Conservation (phyloP, 2,888 invertebrate species). For the Cryptophagus acutangulus region DNA sequence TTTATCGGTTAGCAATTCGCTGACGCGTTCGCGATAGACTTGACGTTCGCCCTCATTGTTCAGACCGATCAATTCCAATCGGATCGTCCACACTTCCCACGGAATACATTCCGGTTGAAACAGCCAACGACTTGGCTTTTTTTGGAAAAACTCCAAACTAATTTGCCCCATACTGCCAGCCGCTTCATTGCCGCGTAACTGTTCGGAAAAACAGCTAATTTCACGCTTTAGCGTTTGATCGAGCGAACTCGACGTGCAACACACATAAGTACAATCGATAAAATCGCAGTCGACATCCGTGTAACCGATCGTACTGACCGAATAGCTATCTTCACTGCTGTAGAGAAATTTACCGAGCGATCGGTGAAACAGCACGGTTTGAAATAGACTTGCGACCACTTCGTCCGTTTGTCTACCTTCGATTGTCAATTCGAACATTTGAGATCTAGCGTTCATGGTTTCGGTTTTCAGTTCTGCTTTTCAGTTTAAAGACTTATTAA, state of each 20-base stretch:
- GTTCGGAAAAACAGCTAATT: constrained; percentile 73
- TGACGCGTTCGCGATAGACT: constrained; percentile 80
- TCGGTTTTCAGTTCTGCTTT: constrained; percentile 11
- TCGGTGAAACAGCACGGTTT: constrained; percentile 86
- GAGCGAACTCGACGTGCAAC: constrained; percentile 79
- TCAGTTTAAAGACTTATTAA: background rate
- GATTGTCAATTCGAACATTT: constrained; percentile 76
- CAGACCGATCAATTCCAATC: constrained; percentile 80
- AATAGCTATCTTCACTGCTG: constrained; percentile 89
- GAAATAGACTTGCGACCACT: constrained; percentile 85
- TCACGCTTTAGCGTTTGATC: constrained; percentile 68
- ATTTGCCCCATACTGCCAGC: constrained; percentile 75
- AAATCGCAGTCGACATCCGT: constrained; percentile 97
- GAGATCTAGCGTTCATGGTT: constrained; percentile 75
- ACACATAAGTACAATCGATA: constrained; percentile 95
- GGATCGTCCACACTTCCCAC: constrained; percentile 98
- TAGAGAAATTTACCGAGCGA: constrained; percentile 91
- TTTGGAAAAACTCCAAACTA: constrained; percentile 92
- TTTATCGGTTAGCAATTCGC: constrained; percentile 85
- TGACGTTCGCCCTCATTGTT: constrained; percentile 84
- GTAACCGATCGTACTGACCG: constrained; percentile 92
- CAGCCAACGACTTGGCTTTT: constrained; percentile 83
- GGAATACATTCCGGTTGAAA: constrained; percentile 89
- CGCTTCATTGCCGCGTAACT: constrained; percentile 60
- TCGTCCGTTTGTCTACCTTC: constrained; percentile 91